A percentile compares a stretch with the other conserved stretches of the same genome.
Evolutionary conservation across 2,888 invertebrate genomes (phyloP).

Genomic region (Nymphalis polychloros): DNA sequence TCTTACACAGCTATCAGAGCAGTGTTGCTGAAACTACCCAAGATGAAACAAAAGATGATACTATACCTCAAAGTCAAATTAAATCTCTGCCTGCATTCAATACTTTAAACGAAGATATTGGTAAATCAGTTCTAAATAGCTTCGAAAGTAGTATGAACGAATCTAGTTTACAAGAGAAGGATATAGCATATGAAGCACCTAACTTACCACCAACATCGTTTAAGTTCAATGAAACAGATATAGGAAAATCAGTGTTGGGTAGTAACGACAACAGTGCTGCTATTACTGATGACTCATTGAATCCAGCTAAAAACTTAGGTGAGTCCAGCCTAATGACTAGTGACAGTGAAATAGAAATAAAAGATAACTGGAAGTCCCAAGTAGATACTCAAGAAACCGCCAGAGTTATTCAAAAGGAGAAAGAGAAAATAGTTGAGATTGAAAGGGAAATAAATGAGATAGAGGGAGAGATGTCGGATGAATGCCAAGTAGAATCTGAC

Average conservation of each 20-base stretch:
- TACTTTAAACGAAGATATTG: constrained; percentile 57
- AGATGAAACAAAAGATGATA: constrained; percentile 42
- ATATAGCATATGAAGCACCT: constrained; percentile 39
- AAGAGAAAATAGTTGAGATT: constrained; percentile 69
- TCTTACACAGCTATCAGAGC: constrained; percentile 65
- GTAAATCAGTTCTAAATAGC: constrained; percentile 57
- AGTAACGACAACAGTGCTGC: constrained; percentile 58
- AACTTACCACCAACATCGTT: constrained; percentile 45
- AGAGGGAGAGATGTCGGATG: constrained; percentile 64
- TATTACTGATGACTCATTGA: constrained; percentile 41
- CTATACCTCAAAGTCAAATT: constrained; percentile 37
- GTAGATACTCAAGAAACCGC: constrained; percentile 43
- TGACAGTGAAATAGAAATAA: constrained; percentile 66
- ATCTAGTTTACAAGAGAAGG: constrained; percentile 39
- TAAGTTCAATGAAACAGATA: constrained; percentile 55
- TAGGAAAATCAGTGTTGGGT: constrained; percentile 59
- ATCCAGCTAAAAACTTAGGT: constrained; percentile 19
- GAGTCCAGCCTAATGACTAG: constrained; percentile 67
- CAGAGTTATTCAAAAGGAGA: constrained; percentile 64
- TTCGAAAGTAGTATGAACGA: constrained; percentile 43
- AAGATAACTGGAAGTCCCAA: constrained; percentile 43
- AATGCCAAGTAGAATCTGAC: constrained; percentile 40
- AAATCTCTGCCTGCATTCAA: constrained; percentile 56
- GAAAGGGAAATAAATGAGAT: constrained; percentile 74
- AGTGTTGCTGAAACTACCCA: constrained; percentile 53